Evolutionary conservation across 2,888 invertebrate genomes (phyloP).

Genomic region (Blastobasis lacticolella): DNA sequence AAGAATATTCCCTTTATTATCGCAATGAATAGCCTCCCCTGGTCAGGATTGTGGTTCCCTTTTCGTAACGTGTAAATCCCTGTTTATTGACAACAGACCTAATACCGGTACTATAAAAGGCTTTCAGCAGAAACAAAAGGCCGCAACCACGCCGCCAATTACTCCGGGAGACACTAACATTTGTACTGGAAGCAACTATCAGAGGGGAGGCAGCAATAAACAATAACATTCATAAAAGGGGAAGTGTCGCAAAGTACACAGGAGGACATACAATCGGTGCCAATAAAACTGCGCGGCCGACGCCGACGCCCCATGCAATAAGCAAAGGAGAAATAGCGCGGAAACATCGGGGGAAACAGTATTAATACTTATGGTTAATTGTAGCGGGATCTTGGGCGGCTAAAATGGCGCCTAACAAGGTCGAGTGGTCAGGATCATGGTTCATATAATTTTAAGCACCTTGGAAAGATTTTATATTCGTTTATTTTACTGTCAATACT

Average conservation of each 20-base stretch:
- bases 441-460: too few species aligned
- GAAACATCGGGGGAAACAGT: constrained; percentile 69
- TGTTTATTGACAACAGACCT: too few species aligned
- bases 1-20: too few species aligned
- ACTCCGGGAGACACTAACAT: constrained; percentile 33
- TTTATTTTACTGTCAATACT: too few species aligned
- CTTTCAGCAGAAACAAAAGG: not conserved
- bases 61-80: too few species aligned
- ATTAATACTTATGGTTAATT: constrained; percentile 73
- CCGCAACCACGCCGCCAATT: constrained; percentile 19
- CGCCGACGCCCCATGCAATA: constrained; percentile 56
- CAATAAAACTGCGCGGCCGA: constrained; percentile 61
- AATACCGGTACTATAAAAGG: too few species aligned
- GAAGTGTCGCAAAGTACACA: constrained; percentile 61
- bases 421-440: too few species aligned
- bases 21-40: too few species aligned
- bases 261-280: constrained; percentile 61
- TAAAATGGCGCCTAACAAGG: constrained; percentile 36
- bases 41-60: too few species aligned
- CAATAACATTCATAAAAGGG: constrained; percentile 62
- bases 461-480: too few species aligned
- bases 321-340: constrained; percentile 64
- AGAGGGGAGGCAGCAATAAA: constrained; percentile 44
- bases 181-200: constrained; percentile 20
- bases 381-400: constrained; percentile 37